Evolutionary conservation across 2,113 vertebrate genomes (phyloP), one percentile per base, ranked within the genome.

Genomic region (Rhinogobius similis): DNA sequence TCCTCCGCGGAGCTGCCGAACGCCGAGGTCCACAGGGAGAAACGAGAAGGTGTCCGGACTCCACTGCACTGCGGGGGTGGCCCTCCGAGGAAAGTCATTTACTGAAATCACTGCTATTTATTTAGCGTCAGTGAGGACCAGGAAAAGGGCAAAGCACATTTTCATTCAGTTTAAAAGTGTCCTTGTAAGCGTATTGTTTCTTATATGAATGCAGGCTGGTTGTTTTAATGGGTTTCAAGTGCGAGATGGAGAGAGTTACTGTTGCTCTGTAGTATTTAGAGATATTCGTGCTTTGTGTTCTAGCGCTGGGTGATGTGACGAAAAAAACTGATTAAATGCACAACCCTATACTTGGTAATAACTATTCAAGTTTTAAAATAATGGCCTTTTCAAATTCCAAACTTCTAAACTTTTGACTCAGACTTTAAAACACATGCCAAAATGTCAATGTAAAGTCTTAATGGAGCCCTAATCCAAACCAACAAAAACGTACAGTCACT

Each of bases 11-110:
- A 79, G 71, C 79, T 81, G 80, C 52, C 3, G 82, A 88, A 82
- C 75, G 67, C 84, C 86, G 78, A 39, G 44, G 78, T 83, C 89
- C 90, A 84, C 79, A 16, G 62, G 87, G 86, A 83, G 88, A 79
- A 77, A 82, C 73, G 29, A 44, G 7, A 68, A 72, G 83, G 82
- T 86, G 82, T 82, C 82, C 82, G 82, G 73, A 86, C 86, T 86
- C n/a, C 65, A 10, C 62, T 74, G 72, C 82, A 68, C 58, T 13
- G 36, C 21, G 56, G 74, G 74, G 27, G n/a, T 20, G 6, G 20
- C 27, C 48, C 5, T 39, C 78, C 62, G 64, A 67, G 63, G 39
- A 63, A 63, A 63, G 36, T 39, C 39, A 63, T 63, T 63, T 12
- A 24, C n/a, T 63, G 13, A 41, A 63, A 63, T 63, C 62, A 63